Evolutionary conservation across 2,888 invertebrate genomes (phyloP).

Genomic region (Drosophila paramelanica): DNA sequence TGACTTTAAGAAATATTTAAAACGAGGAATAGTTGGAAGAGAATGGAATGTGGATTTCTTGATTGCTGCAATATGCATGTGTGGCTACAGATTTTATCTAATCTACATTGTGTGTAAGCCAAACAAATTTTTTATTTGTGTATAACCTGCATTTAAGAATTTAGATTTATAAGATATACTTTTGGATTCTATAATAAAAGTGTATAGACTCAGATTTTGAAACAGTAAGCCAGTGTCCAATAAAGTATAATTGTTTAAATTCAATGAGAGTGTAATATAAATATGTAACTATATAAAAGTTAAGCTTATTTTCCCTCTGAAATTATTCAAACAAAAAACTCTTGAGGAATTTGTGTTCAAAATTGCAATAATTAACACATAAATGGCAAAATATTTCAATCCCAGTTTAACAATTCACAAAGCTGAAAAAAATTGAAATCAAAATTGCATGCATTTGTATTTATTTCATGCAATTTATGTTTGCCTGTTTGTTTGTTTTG

Average conservation of each 20-base stretch:
- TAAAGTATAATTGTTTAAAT: too few relatives aligned
- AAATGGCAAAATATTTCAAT: conserved; percentile 1
- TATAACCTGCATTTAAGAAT: too few relatives aligned
- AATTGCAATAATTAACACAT: not conserved
- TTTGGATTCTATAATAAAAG: too few relatives aligned
- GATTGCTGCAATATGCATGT: conserved; percentile 48
- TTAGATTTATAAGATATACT: too few relatives aligned
- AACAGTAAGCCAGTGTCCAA: too few relatives aligned
- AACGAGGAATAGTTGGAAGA: not conserved
- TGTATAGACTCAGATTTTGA: not conserved
- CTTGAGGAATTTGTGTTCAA: not conserved
- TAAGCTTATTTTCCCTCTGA: not conserved
- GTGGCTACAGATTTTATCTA: conserved; percentile 18
- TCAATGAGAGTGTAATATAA: too few relatives aligned
- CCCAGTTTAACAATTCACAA: conserved; percentile 11
- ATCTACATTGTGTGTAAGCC: conserved; percentile 1
- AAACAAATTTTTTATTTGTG: too few relatives aligned
- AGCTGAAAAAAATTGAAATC: conserved; percentile 3
- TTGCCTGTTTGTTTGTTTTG: conserved; percentile 43
- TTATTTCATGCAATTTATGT: conserved; percentile 61
- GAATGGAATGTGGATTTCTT: not conserved
- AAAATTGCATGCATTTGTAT: conserved; percentile 54
- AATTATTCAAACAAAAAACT: not conserved
- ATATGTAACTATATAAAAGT: too few relatives aligned
- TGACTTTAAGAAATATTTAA: conserved; percentile 65